Conservation (phyloP, 2,797 vertebrate species). For the Lemur catta region DNA sequence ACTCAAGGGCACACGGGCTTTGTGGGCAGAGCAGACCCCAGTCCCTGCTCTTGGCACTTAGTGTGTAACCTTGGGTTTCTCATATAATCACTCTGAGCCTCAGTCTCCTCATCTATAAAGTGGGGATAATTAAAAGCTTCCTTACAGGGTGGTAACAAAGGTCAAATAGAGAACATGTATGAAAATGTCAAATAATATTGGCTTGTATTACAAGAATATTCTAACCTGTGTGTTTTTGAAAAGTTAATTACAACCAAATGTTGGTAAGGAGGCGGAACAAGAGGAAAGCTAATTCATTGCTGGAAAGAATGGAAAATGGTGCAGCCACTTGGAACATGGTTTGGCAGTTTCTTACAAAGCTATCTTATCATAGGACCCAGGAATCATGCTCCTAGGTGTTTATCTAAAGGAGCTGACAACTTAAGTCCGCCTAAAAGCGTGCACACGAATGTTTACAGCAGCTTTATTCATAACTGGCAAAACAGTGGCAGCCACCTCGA, state of each 20-base stretch:
- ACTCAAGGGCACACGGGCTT: background rate
- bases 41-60: background rate
- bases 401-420: background rate
- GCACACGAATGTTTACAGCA: background rate
- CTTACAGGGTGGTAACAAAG: background rate
- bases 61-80: background rate
- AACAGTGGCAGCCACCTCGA: background rate
- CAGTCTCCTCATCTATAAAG: background rate
- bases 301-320: background rate
- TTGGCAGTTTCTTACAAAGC: background rate
- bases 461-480: background rate
- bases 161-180: background rate
- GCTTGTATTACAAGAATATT: background rate
- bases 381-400: background rate
- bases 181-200: background rate
- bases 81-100: background rate
- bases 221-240: background rate
- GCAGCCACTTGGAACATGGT: background rate
- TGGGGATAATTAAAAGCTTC: background rate
- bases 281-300: fast-evolving
- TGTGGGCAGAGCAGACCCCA: background rate
- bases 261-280: background rate
- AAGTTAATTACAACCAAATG: background rate
- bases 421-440: background rate
- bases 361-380: background rate